Percentiles rank a stretch among this genome's conserved stretches.
These are phyloP conservation scores for Chrysaora quinquecirrha DNA, from an alignment of 30 jellyfish, hydroid and myxozoan genomes.

Conservation along the genomic window DNA sequence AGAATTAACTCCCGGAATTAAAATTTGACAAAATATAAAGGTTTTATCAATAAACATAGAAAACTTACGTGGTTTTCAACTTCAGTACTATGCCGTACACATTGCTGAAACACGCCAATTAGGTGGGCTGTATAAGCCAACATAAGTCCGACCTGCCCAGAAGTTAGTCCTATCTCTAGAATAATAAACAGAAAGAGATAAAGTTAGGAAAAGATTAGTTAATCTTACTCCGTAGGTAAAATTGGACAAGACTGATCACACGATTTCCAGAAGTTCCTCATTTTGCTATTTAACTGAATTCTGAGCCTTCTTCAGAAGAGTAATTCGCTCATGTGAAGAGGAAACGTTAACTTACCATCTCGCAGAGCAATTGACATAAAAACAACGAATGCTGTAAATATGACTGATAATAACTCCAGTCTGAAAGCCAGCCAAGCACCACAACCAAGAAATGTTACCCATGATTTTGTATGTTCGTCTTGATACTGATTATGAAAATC, in stretches of 20 bases:
- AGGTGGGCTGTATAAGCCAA: conserved; percentile 80
- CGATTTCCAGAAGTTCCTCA: no score
- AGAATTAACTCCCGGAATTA: no score
- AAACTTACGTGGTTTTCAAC: conserved; percentile 87
- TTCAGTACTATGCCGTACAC: conserved; percentile 89
- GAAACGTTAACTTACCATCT: conserved; percentile 60
- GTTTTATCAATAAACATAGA: no score
- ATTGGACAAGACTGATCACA: no score
- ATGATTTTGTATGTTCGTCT: conserved; percentile 87
- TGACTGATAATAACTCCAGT: conserved; percentile 63
- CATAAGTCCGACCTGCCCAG: conserved; percentile 87
- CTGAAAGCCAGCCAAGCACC: conserved; percentile 85
- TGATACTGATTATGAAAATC: conserved; percentile 69
- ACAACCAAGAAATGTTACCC: conserved; percentile 70
- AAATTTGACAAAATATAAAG: no score
- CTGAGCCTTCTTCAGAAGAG: no score
- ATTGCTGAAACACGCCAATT: conserved; percentile 77
- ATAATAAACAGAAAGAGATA: no score
- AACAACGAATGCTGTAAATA: conserved; percentile 60
- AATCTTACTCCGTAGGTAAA: no score
- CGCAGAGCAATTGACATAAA: conserved; percentile 66
- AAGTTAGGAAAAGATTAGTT: no score
- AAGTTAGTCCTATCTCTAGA: conserved; percentile 32
- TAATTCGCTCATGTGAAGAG: no score
- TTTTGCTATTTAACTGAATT: no score